Evolutionary conservation across 2,888 invertebrate genomes (phyloP).

Genomic region (Nomada fabriciana): DNA sequence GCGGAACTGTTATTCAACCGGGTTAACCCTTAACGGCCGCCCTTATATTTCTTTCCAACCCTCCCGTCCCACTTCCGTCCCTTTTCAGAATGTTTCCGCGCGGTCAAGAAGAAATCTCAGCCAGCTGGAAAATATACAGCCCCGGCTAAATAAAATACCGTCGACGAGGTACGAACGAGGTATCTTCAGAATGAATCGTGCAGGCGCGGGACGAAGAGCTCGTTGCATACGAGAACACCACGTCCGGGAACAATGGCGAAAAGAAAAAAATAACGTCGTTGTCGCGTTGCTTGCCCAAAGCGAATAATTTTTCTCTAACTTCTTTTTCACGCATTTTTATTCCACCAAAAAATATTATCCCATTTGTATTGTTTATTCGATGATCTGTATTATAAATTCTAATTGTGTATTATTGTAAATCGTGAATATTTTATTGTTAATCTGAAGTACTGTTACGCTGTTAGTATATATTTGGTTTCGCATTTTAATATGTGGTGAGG

Average conservation of each 20-base stretch:
- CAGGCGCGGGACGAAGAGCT: slow-evolving; percentile 12
- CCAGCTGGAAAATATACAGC: slow-evolving; percentile 56
- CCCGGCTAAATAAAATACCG: slow-evolving; percentile 65
- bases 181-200: slow-evolving; percentile 52
- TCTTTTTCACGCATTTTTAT: too few species aligned
- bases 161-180: slow-evolving; percentile 42
- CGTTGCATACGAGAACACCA: slow-evolving; percentile 33
- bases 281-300: neutral
- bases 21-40: slow-evolving; percentile 41
- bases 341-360: neutral
- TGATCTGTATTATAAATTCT: too few species aligned
- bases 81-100: slow-evolving; percentile 41
- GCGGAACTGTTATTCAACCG: slow-evolving; percentile 38
- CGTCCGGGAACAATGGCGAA: slow-evolving; percentile 44
- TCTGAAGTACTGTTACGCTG: too few species aligned
- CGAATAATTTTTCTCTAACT: neutral
- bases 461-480: too few species aligned
- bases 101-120: slow-evolving; percentile 61
- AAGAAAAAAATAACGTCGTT: neutral
- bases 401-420: too few species aligned
- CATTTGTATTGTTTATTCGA: neutral
- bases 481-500: too few species aligned
- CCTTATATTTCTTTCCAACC: slow-evolving; percentile 34
- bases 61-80: slow-evolving; percentile 9
- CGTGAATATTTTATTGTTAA: too few species aligned